phyloP scores from a whole-genome alignment of 2,888 invertebrate species.

The Polylopha cassiicola region DNA sequence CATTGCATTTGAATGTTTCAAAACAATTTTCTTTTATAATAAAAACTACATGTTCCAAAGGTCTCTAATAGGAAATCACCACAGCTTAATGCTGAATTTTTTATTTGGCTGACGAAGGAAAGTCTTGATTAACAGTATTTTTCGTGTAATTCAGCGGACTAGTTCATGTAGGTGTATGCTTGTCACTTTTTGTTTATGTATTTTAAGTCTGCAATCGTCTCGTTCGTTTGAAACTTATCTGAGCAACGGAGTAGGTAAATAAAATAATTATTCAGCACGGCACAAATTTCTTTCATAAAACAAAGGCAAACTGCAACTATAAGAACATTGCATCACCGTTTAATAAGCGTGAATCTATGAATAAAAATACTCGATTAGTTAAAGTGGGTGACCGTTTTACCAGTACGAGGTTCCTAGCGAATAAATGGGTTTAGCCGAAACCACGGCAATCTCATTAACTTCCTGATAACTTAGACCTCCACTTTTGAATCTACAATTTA shows the following conservation, averaged over 20 bases:
- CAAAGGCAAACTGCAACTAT: conserved; percentile 8
- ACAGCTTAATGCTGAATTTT: no score
- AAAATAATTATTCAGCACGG: no score
- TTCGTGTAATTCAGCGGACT: no score
- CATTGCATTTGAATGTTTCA: conserved; percentile 5
- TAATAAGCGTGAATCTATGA: conserved; percentile 27
- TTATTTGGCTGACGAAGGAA: no score
- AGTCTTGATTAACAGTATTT: no score
- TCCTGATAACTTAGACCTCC: conserved; percentile 62
- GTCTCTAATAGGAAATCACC: no score
- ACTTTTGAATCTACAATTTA: conserved; percentile 34
- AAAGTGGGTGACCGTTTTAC: conserved; percentile 48
- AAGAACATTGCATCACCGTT: conserved; percentile 8
- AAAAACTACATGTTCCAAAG: background rate
- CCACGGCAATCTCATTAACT: conserved; percentile 67
- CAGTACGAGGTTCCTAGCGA: conserved; percentile 58
- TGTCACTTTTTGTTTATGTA: no score
- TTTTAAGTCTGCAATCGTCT: no score
- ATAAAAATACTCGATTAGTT: conserved; percentile 52
- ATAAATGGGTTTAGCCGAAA: conserved; percentile 64
- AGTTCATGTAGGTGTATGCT: no score
- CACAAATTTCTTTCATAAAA: no score
- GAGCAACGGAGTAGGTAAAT: no score
- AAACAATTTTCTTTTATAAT: background rate
- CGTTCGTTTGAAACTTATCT: no score